Evolutionary conservation across 2,888 invertebrate genomes (phyloP).

Genomic region (Marasmarcha lunaedactyla): DNA sequence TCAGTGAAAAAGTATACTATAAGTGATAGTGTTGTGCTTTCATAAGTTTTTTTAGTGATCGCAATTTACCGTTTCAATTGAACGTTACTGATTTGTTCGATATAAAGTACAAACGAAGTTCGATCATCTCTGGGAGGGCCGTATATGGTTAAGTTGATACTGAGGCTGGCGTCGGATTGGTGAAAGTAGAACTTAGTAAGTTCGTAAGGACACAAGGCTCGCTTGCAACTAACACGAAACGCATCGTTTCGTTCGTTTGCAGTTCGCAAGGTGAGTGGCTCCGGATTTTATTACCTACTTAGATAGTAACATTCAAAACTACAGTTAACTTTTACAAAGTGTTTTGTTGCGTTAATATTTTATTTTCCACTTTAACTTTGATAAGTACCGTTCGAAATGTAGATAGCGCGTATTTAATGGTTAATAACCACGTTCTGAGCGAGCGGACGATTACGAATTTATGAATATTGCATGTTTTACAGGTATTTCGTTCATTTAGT

Average conservation of each 20-base stretch:
- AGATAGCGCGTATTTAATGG: neutral
- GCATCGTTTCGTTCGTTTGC: constrained; percentile 56
- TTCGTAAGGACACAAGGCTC: constrained; percentile 59
- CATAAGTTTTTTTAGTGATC: constrained; percentile 36
- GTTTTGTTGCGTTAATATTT: constrained; percentile 27
- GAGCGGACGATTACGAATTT: constrained; percentile 24
- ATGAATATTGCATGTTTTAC: neutral
- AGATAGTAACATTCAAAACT: constrained; percentile 35
- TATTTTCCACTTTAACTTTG: constrained; percentile 24
- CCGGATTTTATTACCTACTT: constrained; percentile 35
- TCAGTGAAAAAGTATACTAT: neutral
- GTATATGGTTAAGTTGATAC: constrained; percentile 35
- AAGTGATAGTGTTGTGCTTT: neutral
- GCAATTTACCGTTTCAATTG: constrained; percentile 57
- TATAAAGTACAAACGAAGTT: constrained; percentile 49
- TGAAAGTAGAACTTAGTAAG: constrained; percentile 68
- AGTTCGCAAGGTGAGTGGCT: constrained; percentile 49
- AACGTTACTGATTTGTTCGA: constrained; percentile 63
- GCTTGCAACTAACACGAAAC: constrained; percentile 51
- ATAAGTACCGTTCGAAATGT: constrained; percentile 17
- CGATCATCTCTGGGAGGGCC: constrained; percentile 51
- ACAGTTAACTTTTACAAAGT: constrained; percentile 35
- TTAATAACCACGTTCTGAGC: constrained; percentile 10
- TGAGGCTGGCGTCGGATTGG: constrained; percentile 31
- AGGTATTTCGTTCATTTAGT: too few relatives aligned